Percentiles rank a stretch among this genome's conserved stretches.
phyloP scores from a whole-genome alignment of 2,113 vertebrate species.

The Pavo muticus region DNA sequence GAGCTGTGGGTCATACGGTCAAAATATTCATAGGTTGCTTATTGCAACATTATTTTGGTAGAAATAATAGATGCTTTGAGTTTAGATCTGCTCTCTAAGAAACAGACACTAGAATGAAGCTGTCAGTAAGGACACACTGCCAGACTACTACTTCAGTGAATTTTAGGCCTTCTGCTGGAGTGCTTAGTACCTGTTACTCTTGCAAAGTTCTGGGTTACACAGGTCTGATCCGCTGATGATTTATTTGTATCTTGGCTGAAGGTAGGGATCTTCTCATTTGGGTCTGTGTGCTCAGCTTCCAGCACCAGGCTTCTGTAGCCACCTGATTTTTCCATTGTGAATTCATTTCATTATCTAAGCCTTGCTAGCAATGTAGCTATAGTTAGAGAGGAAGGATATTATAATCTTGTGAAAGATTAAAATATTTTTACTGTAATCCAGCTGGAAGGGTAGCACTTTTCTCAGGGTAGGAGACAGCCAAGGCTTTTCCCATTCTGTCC shows the following conservation, averaged over 20 bases:
- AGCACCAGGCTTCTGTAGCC: neutral
- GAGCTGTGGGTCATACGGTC: neutral
- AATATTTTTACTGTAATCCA: slow-evolving; percentile 61
- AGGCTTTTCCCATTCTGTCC: slow-evolving; percentile 57
- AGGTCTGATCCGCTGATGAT: neutral
- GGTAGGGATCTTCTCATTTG: neutral
- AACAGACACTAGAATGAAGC: neutral
- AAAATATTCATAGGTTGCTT: neutral
- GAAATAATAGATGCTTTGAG: neutral
- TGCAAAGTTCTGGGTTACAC: neutral
- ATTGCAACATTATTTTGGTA: neutral
- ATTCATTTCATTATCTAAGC: neutral
- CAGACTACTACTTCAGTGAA: fast-evolving
- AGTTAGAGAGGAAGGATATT: slow-evolving; percentile 66
- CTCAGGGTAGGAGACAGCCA: slow-evolving; percentile 57
- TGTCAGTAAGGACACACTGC: neutral
- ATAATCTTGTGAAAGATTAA: slow-evolving; percentile 56
- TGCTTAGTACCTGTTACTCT: neutral
- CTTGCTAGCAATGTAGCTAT: neutral
- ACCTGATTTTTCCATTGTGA: neutral
- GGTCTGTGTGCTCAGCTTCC: neutral
- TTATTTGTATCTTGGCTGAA: neutral
- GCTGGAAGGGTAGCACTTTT: slow-evolving; percentile 53
- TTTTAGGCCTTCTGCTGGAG: neutral
- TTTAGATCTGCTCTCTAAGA: neutral